A percentile compares a stretch with the other conserved stretches of the same genome.
These are phyloP conservation scores for Zaprionus obscuricornis DNA, from an alignment of 2,888 invertebrate species.

Conservation along the genomic window DNA sequence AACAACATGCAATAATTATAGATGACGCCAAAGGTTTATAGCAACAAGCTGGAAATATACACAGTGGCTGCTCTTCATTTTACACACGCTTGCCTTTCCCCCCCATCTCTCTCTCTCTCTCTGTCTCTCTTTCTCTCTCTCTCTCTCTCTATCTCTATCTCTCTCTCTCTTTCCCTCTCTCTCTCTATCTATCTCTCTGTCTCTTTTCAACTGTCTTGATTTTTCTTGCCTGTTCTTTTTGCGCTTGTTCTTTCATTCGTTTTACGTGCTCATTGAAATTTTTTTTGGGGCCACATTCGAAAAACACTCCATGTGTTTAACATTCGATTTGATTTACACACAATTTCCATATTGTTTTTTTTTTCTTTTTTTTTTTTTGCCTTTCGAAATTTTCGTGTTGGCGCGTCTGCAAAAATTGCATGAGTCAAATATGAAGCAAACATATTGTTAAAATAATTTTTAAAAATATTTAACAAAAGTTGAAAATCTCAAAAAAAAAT, in stretches of 20 bases:
- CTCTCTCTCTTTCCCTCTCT: neutral
- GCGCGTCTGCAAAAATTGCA: slow-evolving; percentile 45
- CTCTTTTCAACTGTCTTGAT: neutral
- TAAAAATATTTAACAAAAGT: slow-evolving; percentile 45
- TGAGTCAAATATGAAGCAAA: slow-evolving; percentile 58
- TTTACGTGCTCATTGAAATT: slow-evolving; percentile 58
- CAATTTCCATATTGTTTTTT: slow-evolving; percentile 15
- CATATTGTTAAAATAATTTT: slow-evolving; percentile 59
- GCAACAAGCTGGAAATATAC: slow-evolving; percentile 22
- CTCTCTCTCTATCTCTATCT: neutral
- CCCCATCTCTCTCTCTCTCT: too few species aligned
- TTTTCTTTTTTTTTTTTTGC: neutral
- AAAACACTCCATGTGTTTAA: slow-evolving; percentile 67
- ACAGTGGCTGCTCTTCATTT: too few species aligned
- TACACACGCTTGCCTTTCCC: too few species aligned
- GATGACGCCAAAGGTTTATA: slow-evolving; percentile 36
- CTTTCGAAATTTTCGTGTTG: slow-evolving; percentile 11
- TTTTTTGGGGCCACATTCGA: slow-evolving; percentile 18
- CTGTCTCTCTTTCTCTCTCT: slow-evolving; percentile 1
- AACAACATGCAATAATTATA: slow-evolving; percentile 60
- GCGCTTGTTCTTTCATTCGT: slow-evolving; percentile 55
- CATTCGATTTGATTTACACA: slow-evolving; percentile 68
- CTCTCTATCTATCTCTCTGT: neutral
- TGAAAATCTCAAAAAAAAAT: too few species aligned
- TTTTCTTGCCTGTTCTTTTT: too few species aligned